Base-by-base conservation (phyloP, 2,888 invertebrate species). In the Alviniconcha strummeri region DNA sequence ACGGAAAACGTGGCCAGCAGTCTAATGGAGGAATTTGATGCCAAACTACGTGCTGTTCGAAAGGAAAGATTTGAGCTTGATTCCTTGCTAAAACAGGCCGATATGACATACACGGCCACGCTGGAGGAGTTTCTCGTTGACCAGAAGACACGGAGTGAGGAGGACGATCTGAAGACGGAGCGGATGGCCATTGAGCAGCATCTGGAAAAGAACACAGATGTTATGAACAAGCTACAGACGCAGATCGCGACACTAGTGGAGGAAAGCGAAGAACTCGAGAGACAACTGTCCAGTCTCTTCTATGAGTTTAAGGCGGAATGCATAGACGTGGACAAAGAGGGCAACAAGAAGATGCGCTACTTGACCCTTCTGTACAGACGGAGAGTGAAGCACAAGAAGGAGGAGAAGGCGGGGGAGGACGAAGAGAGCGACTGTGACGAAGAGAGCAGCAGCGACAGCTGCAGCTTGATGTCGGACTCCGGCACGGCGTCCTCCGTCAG, bases 41-140 rank as follows among this genome's bases (percentile, higher is more conserved):
- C 17, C n/a, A 69, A 77, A 19, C 77, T 77, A n/a, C n/a, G n/a
- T 15, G 56, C 54, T 5, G 56, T 82, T 1, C n/a, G 54, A 5
- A 69, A n/a, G 9, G 82, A 82, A 54, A 76, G n/a, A 7, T 56
- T 76, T 19, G 15, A 77, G 6, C 69, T 82, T n/a, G 82, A 82
- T 64, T 54, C 77, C 7, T 7, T 9, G 4, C 13, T 82, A 4
- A 82, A 77, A 57, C 54, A 9, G 11, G 77, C 69, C 8, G 82
- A 82, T 15, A 52, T 71, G 54, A 6, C 4, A 2, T 77, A 82
- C 69, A 67, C 69, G 36, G 7, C 55, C 4, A 36, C 13, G 15
- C 8, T 76, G 56, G 77, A 82, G n/a, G 77, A 82, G 55, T 69
- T 82, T 15, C 9, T 56, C n/a, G 8, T 56, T 1, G 11, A 71